A percentile compares a stretch with the other conserved stretches of the same genome.
These are phyloP conservation scores for Ginglymostoma cirratum DNA, from an alignment of 2,113 vertebrate genomes.

Conservation along the genomic window DNA sequence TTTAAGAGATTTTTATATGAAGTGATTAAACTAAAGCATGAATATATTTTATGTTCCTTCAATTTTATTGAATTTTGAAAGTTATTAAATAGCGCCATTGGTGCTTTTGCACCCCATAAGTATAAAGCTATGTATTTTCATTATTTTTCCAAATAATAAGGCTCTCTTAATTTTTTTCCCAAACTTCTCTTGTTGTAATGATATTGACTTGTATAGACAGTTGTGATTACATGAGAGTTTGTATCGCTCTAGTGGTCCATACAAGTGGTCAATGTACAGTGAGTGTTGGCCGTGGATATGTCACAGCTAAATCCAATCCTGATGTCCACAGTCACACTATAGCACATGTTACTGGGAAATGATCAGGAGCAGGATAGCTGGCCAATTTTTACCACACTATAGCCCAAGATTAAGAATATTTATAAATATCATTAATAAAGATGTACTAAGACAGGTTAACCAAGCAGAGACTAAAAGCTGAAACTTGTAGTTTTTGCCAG, in stretches of 20 bases:
- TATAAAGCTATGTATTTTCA: slow-evolving; percentile 1
- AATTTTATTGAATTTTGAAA: neutral
- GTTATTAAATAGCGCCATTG: slow-evolving; percentile 22
- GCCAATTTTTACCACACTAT: neutral
- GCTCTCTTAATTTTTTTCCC: neutral
- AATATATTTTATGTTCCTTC: slow-evolving; percentile 50
- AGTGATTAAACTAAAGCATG: slow-evolving; percentile 98
- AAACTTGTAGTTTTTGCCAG: neutral
- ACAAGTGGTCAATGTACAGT: neutral
- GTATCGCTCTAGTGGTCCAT: neutral
- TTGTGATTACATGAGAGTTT: neutral
- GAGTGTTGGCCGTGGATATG: neutral
- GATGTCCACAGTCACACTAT: neutral
- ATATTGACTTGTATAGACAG: neutral
- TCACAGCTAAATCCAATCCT: neutral
- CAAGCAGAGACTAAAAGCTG: neutral
- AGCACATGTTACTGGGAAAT: neutral
- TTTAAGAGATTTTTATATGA: slow-evolving; percentile 97
- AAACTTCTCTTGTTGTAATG: neutral
- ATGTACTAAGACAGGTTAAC: neutral
- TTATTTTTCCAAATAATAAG: slow-evolving; percentile 11
- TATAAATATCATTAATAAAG: neutral
- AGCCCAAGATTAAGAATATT: neutral
- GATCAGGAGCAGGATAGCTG: neutral
- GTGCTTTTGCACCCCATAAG: slow-evolving; percentile 23